phyloP scores from a whole-genome alignment of 2,113 vertebrate species.

The Falco punctatus region DNA sequence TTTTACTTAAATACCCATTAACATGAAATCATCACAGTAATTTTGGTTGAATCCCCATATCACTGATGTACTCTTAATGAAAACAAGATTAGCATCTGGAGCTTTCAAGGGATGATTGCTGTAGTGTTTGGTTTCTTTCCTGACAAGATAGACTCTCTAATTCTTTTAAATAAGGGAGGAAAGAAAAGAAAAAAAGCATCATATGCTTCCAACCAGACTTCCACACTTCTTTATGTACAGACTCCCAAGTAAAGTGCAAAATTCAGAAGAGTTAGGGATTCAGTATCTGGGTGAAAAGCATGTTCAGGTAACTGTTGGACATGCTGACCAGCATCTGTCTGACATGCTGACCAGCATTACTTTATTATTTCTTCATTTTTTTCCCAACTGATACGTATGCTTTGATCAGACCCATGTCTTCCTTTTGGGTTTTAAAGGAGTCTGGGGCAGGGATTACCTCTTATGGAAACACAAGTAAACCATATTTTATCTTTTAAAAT shows the following conservation, averaged over 20 bases:
- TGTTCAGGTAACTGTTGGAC: background rate
- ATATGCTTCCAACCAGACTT: background rate
- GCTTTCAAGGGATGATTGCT: constrained; percentile 25
- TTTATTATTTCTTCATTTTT: background rate
- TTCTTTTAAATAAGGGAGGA: background rate
- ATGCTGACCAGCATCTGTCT: background rate
- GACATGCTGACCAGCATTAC: background rate
- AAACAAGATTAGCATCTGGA: constrained; percentile 44
- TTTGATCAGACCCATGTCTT: background rate
- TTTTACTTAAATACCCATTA: constrained; percentile 34
- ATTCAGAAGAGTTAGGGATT: background rate
- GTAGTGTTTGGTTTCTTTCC: background rate
- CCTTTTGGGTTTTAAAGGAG: background rate
- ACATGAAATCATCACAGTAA: constrained; percentile 13
- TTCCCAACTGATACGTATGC: accelerated
- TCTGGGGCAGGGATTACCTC: background rate
- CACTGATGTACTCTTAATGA: background rate
- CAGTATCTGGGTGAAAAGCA: background rate
- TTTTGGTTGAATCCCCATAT: constrained; percentile 16
- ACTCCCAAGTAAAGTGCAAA: background rate
- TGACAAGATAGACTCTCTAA: background rate
- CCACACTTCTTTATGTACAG: background rate
- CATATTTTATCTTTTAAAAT: constrained; percentile 1
- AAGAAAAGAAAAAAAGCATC: background rate
- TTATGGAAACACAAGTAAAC: background rate